phyloP scores from a whole-genome alignment of 2,797 vertebrate genomes.

The Amblyraja radiata region DNA sequence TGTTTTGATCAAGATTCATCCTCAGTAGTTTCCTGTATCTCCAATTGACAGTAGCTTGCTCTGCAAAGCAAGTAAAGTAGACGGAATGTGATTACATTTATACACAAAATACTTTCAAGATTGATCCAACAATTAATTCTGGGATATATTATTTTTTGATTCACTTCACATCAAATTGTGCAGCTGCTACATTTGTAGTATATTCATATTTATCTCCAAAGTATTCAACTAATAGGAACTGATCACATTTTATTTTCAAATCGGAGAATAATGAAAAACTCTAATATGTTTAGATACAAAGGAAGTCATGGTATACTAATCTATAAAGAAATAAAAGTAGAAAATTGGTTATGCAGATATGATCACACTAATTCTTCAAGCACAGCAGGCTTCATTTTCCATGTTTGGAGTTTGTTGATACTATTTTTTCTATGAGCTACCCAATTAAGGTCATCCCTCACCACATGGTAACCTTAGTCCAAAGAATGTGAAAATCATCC shows the following conservation, averaged over 20 bases:
- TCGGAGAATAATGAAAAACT: not conserved
- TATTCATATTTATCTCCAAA: not conserved
- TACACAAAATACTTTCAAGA: not conserved
- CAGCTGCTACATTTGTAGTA: not conserved
- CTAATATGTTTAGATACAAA: not conserved
- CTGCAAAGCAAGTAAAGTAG: not conserved
- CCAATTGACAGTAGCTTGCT: not conserved
- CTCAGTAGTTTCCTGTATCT: no score
- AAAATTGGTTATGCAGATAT: slow-evolving; percentile 37
- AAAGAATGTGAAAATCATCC: slow-evolving; percentile 35
- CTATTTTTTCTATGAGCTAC: slow-evolving; percentile 24
- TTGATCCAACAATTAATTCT: not conserved
- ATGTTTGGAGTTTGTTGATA: slow-evolving; percentile 36
- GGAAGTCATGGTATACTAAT: not conserved
- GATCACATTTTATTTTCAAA: slow-evolving; percentile 1
- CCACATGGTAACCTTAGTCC: slow-evolving; percentile 32
- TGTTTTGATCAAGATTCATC: no score
- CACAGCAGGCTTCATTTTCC: slow-evolving; percentile 5
- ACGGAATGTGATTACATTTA: not conserved
- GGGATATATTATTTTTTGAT: not conserved
- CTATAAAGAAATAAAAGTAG: slow-evolving; percentile 21
- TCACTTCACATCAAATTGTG: not conserved
- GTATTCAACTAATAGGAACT: not conserved
- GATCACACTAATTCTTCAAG: slow-evolving; percentile 29
- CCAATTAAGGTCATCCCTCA: slow-evolving; percentile 37